Conservation (phyloP, 2,888 invertebrate genomes). For the Tortrix viridana region DNA sequence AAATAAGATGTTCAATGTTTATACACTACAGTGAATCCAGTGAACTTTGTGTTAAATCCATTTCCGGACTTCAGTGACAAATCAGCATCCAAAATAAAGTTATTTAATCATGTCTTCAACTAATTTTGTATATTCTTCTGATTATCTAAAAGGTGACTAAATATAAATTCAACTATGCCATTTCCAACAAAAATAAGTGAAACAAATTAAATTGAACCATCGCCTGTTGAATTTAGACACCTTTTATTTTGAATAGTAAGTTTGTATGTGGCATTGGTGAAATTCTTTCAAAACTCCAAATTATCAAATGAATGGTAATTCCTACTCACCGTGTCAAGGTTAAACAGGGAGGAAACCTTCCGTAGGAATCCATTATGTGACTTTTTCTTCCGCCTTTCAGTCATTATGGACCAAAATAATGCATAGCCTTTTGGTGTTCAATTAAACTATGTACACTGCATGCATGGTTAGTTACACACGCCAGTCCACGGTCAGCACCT, state of each 20-base stretch:
- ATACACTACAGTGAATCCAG: no score
- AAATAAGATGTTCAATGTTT: no score
- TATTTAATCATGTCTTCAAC: no score
- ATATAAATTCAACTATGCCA: no score
- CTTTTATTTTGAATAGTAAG: not conserved
- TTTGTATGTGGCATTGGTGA: conserved; percentile 45
- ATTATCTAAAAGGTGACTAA: no score
- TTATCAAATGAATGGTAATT: conserved; percentile 36
- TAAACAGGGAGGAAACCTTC: conserved; percentile 94
- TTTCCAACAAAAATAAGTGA: no score
- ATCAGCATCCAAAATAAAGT: no score
- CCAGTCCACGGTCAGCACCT: conserved; percentile 77
- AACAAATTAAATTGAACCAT: no score
- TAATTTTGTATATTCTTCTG: no score
- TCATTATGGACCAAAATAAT: conserved; percentile 78
- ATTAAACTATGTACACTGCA: conserved; percentile 83
- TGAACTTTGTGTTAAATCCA: no score
- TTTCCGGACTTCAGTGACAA: no score
- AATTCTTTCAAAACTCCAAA: conserved; percentile 42
- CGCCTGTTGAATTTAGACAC: no score
- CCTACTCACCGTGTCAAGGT: conserved; percentile 92
- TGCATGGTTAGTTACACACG: conserved; percentile 84
- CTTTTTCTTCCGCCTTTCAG: conserved; percentile 84
- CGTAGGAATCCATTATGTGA: conserved; percentile 90
- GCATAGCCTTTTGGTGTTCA: conserved; percentile 75